Conservation (phyloP, 2,888 invertebrate genomes). For the Phorcus lineatus region DNA sequence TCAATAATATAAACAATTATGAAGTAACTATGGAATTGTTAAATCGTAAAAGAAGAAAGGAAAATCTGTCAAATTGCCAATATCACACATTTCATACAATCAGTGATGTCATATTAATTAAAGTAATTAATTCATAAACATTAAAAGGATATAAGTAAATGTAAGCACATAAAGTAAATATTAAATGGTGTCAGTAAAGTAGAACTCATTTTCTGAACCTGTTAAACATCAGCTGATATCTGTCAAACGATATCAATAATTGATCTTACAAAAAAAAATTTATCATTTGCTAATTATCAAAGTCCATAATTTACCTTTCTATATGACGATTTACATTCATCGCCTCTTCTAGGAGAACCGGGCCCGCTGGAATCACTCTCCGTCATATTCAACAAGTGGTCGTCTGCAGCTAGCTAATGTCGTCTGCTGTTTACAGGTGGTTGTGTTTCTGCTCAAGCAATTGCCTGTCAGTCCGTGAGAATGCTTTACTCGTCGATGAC, state of each 20-base stretch:
- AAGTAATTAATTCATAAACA: too few relatives aligned
- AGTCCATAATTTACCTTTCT: constrained; percentile 15
- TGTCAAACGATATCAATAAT: background rate
- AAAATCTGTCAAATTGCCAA: too few relatives aligned
- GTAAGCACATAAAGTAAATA: background rate
- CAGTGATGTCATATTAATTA: too few relatives aligned
- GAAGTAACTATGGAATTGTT: too few relatives aligned
- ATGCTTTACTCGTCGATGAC: background rate
- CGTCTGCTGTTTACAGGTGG: constrained; percentile 21
- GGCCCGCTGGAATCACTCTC: constrained; percentile 26
- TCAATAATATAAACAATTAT: too few relatives aligned
- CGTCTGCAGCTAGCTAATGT: background rate
- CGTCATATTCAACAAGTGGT: constrained; percentile 15
- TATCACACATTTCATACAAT: too few relatives aligned
- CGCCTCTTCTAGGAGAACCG: background rate
- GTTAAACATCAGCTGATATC: background rate
- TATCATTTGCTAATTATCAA: too few relatives aligned
- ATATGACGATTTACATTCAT: constrained; percentile 25
- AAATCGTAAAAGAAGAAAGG: background rate
- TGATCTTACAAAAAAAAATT: too few relatives aligned
- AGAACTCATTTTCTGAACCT: background rate
- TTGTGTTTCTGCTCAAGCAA: constrained; percentile 1
- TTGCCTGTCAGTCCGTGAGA: constrained; percentile 12
- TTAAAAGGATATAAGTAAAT: background rate
- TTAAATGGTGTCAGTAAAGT: background rate